These are phyloP conservation scores for Ridgeia piscesae DNA, from an alignment of 1,140 invertebrate species.

Conservation along the genomic window DNA sequence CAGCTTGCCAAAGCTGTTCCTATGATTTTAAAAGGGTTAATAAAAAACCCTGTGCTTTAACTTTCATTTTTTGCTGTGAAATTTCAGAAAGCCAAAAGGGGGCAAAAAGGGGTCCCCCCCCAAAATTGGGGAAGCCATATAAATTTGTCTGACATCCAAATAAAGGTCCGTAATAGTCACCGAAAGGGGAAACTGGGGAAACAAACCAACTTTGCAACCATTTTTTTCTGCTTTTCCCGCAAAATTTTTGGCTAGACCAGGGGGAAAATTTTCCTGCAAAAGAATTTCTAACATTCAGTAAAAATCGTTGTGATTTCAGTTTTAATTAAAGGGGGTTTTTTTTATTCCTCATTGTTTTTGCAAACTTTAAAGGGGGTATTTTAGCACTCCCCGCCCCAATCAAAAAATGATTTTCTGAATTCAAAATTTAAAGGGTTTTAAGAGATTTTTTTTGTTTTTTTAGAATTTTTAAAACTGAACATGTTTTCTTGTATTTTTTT, in stretches of 20 bases:
- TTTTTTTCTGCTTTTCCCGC: background rate
- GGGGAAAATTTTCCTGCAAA: background rate
- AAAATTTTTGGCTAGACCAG: background rate
- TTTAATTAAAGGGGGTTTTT: too few relatives aligned
- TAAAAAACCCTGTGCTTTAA: too few relatives aligned
- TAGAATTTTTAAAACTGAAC: too few relatives aligned
- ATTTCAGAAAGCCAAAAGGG: background rate
- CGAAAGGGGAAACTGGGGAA: background rate
- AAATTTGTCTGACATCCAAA: background rate
- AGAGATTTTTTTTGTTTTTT: too few relatives aligned
- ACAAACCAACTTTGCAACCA: background rate
- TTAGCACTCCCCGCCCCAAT: too few relatives aligned
- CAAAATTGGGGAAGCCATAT: background rate
- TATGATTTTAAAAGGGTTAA: too few relatives aligned
- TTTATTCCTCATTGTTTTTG: background rate
- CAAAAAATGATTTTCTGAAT: too few relatives aligned
- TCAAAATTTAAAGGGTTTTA: too few relatives aligned
- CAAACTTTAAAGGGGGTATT: background rate
- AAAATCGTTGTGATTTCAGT: background rate
- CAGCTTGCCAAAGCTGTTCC: too few relatives aligned
- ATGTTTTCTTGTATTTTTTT: too few relatives aligned
- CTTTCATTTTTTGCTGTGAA: background rate
- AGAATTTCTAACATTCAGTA: background rate
- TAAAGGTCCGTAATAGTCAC: background rate
- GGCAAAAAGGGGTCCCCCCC: background rate